Evolutionary conservation across 2,797 vertebrate species (phyloP).

Genomic region (Trachurus trachurus): DNA sequence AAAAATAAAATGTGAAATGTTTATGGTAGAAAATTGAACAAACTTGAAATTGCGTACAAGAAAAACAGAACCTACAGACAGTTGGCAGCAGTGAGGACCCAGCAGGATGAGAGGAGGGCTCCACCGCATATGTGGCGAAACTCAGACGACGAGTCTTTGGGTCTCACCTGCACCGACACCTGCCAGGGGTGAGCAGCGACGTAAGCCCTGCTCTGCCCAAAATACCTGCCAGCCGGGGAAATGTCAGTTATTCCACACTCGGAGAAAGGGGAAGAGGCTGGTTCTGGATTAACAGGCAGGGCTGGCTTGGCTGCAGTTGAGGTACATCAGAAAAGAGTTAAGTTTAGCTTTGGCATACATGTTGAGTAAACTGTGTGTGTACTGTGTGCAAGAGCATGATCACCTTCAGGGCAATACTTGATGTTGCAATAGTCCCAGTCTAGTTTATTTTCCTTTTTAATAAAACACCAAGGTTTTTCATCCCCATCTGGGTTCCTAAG

Average conservation of each 20-base stretch:
- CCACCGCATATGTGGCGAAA: slow-evolving; percentile 87
- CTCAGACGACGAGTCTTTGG: neutral
- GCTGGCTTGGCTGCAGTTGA: neutral
- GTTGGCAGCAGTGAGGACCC: slow-evolving; percentile 94
- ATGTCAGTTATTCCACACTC: slow-evolving; percentile 78
- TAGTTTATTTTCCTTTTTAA: slow-evolving; percentile 44
- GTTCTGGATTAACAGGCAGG: neutral
- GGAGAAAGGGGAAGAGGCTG: slow-evolving; percentile 63
- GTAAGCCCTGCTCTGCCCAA: slow-evolving; percentile 86
- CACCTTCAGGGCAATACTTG: slow-evolving; percentile 59
- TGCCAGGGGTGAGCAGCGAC: slow-evolving; percentile 92
- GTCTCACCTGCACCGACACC: slow-evolving; percentile 85
- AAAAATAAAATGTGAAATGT: neutral
- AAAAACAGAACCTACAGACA: slow-evolving; percentile 79
- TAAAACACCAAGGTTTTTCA: slow-evolving; percentile 78
- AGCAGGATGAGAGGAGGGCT: slow-evolving; percentile 88
- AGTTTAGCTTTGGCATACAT: neutral
- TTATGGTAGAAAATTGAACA: neutral
- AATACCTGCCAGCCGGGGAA: slow-evolving; percentile 77
- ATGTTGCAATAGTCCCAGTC: slow-evolving; percentile 73
- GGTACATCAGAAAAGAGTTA: neutral
- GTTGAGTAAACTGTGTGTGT: too few relatives aligned
- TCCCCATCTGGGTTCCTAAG: slow-evolving; percentile 82
- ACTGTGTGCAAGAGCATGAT: neutral
- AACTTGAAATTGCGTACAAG: too few relatives aligned